Evolutionary conservation across 2,888 invertebrate species (phyloP).

Genomic region (Eumerus sabulonum): DNA sequence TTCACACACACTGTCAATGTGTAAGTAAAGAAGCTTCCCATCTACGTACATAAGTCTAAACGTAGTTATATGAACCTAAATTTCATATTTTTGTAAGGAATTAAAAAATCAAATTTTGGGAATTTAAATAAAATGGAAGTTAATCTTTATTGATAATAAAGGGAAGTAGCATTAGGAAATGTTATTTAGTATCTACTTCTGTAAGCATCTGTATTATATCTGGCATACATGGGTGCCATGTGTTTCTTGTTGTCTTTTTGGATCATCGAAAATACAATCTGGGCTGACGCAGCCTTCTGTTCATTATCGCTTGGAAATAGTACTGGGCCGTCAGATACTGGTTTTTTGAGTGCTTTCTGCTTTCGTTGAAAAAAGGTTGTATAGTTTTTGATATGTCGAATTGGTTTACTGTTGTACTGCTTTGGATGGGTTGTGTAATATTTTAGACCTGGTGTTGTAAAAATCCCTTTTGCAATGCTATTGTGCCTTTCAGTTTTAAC

Average conservation of each 20-base stretch:
- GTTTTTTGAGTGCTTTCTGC: conserved; percentile 72
- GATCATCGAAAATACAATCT: conserved; percentile 76
- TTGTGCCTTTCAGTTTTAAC: conserved; percentile 8
- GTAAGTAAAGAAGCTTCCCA: too few species aligned
- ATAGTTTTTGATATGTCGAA: conserved; percentile 73
- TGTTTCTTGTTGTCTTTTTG: conserved; percentile 75
- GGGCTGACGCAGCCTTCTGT: conserved; percentile 75
- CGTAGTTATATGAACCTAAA: too few species aligned
- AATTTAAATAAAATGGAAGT: too few species aligned
- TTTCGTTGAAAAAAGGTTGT: conserved; percentile 75
- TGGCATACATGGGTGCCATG: conserved; percentile 76
- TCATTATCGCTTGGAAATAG: conserved; percentile 70
- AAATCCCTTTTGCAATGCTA: conserved; percentile 75
- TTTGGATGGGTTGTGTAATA: conserved; percentile 76
- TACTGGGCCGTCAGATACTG: conserved; percentile 63
- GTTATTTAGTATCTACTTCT: conserved; percentile 52
- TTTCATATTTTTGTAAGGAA: too few species aligned
- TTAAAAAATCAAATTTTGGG: too few species aligned
- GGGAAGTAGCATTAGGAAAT: not conserved
- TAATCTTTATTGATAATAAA: not conserved
- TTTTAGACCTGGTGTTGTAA: conserved; percentile 80
- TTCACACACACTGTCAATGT: too few species aligned
- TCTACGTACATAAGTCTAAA: too few species aligned
- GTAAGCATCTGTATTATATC: conserved; percentile 62
- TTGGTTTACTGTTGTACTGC: conserved; percentile 59